These are phyloP conservation scores for Hucho hucho DNA, from an alignment of 2,113 vertebrate species.

Conservation along the genomic window DNA sequence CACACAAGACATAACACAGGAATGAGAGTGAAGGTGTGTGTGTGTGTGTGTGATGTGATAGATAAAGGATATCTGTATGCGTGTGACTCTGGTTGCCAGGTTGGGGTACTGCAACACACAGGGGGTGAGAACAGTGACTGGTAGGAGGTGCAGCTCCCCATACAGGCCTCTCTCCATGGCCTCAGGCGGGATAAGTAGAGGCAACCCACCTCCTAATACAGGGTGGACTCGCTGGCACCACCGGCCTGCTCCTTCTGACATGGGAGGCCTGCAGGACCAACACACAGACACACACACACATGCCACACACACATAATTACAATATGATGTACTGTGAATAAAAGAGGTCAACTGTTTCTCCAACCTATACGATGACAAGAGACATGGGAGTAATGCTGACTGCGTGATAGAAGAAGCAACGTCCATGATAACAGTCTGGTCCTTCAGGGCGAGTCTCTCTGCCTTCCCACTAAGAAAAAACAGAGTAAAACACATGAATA, in stretches of 20 bases:
- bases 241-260: conserved; percentile 37
- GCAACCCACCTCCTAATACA: conserved; percentile 59
- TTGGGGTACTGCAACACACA: conserved; percentile 74
- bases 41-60: neutral
- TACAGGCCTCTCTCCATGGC: conserved; percentile 65
- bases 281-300: neutral
- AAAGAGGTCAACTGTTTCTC: neutral
- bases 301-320: neutral
- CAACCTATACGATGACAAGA: neutral
- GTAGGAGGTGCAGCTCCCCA: conserved; percentile 70
- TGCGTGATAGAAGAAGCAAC: conserved; percentile 33
- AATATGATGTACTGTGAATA: neutral
- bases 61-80: conserved; percentile 81
- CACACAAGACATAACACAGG: too few relatives aligned
- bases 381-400: conserved; percentile 41
- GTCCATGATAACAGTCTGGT: conserved; percentile 47
- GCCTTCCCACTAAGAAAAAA: conserved; percentile 45
- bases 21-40: neutral
- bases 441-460: conserved; percentile 24
- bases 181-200: conserved; percentile 70
- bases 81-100: conserved; percentile 64
- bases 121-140: conserved; percentile 73
- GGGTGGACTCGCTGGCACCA: conserved; percentile 77
- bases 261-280: conserved; percentile 45
- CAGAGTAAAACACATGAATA: neutral